Evolutionary conservation across 1,140 invertebrate species (phyloP).

Genomic region (Drosophila sechellia): DNA sequence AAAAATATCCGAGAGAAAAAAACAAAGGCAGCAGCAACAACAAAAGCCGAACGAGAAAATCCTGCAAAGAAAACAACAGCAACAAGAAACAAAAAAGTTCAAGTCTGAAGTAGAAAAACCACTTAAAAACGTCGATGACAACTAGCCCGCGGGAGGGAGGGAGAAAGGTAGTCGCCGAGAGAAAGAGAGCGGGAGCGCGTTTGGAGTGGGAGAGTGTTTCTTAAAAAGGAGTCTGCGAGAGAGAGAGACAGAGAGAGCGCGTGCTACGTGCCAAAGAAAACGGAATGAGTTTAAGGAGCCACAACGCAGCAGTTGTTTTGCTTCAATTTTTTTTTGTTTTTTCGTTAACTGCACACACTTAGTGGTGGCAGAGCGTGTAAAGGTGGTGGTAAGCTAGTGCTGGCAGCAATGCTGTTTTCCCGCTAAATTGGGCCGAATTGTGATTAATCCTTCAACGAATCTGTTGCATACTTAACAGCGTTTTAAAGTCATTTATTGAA

Average conservation of each 20-base stretch:
- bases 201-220: slow-evolving; percentile 17
- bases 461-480: slow-evolving; percentile 1
- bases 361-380: slow-evolving; percentile 67
- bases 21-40: slow-evolving; percentile 47
- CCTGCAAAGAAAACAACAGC: slow-evolving; percentile 50
- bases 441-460: not conserved
- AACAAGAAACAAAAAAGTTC: slow-evolving; percentile 69
- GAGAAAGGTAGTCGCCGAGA: slow-evolving; percentile 28
- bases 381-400: slow-evolving; percentile 50
- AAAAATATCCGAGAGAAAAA: slow-evolving; percentile 38
- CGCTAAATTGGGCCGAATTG: not conserved
- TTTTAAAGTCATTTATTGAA: not conserved
- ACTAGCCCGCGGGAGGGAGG: slow-evolving; percentile 42
- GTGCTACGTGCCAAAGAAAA: slow-evolving; percentile 37
- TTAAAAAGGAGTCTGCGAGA: slow-evolving; percentile 65
- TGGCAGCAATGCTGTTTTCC: not conserved
- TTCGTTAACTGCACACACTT: slow-evolving; percentile 63
- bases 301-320: slow-evolving; percentile 46
- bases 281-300: slow-evolving; percentile 47
- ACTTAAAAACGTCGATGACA: slow-evolving; percentile 81
- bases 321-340: slow-evolving; percentile 41
- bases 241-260: slow-evolving; percentile 52
- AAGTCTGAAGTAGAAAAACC: slow-evolving; percentile 79
- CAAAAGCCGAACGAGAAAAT: slow-evolving; percentile 67
- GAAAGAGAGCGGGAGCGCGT: slow-evolving; percentile 4